Percentiles rank a stretch among this genome's conserved stretches.
These are phyloP conservation scores for Etheostoma perlongum DNA, from an alignment of 2,797 vertebrate genomes.

Conservation along the genomic window DNA sequence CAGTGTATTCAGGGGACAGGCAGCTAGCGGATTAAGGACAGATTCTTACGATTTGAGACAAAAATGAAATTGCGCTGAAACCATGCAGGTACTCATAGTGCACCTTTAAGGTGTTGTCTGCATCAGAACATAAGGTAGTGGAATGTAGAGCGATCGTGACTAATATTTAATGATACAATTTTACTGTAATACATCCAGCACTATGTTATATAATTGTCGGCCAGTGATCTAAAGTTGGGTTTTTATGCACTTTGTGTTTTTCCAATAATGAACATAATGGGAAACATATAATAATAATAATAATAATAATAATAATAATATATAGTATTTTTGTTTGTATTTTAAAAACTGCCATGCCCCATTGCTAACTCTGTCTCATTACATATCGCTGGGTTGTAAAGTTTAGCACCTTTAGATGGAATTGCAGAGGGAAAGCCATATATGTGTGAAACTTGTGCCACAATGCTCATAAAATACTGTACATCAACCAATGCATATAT, in stretches of 20 bases:
- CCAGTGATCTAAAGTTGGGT: not conserved
- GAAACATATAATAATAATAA: not conserved
- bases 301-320: no score
- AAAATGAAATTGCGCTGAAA: no score
- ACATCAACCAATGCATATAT: constrained; percentile 5
- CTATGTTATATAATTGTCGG: not conserved
- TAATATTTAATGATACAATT: not conserved
- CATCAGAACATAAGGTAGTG: not conserved
- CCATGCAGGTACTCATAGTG: no score
- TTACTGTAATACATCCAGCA: not conserved
- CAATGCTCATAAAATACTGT: constrained; percentile 33
- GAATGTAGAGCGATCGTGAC: not conserved
- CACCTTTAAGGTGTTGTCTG: not conserved
- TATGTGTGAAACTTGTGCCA: constrained; percentile 40
- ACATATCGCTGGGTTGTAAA: constrained; percentile 15
- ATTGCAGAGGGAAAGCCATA: constrained; percentile 32
- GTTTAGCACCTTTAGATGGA: constrained; percentile 33
- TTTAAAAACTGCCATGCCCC: constrained; percentile 26
- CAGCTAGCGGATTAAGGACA: no score
- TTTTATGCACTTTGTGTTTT: constrained; percentile 23
- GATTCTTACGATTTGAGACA: no score
- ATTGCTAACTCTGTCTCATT: constrained; percentile 30
- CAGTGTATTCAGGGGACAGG: no score
- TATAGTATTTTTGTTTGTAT: constrained; percentile 39
- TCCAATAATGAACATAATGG: constrained; percentile 2